Percentiles rank a stretch among this genome's conserved stretches.
Evolutionary conservation across 2,888 invertebrate genomes (phyloP).

Genomic region (Nomada fabriciana): DNA sequence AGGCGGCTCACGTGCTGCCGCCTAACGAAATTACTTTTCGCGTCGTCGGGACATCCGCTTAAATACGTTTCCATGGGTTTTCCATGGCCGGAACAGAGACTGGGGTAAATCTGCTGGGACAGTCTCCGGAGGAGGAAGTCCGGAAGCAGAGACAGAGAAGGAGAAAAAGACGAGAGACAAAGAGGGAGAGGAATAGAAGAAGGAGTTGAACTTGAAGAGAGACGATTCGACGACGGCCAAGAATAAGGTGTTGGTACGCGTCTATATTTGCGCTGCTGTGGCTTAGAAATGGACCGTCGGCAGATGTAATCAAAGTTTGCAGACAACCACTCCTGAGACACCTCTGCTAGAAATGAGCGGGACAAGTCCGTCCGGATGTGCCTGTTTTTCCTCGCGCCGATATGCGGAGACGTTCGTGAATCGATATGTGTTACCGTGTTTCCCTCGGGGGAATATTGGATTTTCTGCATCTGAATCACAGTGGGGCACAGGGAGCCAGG

Average conservation of each 20-base stretch:
- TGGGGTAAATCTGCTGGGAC: slow-evolving; percentile 55
- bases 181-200: background rate
- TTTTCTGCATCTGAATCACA: background rate
- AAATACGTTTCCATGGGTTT: slow-evolving; percentile 69
- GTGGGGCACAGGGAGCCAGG: no score
- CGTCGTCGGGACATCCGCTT: slow-evolving; percentile 68
- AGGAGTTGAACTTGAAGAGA: background rate
- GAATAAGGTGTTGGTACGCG: slow-evolving; percentile 64
- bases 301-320: slow-evolving; percentile 82
- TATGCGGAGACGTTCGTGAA: slow-evolving; percentile 10
- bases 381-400: slow-evolving; percentile 48
- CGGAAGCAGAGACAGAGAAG: background rate
- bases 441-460: slow-evolving; percentile 7
- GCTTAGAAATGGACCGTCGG: slow-evolving; percentile 64
- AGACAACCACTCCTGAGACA: slow-evolving; percentile 75
- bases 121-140: slow-evolving; percentile 24
- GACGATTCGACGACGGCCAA: slow-evolving; percentile 43
- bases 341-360: slow-evolving; percentile 59
- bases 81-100: slow-evolving; percentile 32
- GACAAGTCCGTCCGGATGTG: slow-evolving; percentile 74
- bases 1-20: slow-evolving; percentile 68
- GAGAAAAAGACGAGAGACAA: slow-evolving; percentile 11
- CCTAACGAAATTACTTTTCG: slow-evolving; percentile 72
- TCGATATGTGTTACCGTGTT: background rate
- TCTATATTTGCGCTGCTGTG: slow-evolving; percentile 63